A percentile compares a stretch with the other conserved stretches of the same genome.
Evolutionary conservation across 2,888 invertebrate genomes (phyloP).

Genomic region (Ischnura elegans): DNA sequence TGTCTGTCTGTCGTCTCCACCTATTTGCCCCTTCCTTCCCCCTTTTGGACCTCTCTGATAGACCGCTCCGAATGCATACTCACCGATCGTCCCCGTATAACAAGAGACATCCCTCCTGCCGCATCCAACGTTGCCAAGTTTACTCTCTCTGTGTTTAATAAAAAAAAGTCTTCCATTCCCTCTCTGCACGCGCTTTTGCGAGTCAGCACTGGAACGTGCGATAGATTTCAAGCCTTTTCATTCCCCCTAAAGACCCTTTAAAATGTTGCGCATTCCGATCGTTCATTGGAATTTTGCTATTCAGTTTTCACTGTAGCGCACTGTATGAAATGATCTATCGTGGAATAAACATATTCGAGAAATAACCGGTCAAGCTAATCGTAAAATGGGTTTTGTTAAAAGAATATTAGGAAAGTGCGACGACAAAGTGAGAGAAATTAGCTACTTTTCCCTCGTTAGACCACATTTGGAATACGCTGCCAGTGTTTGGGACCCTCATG

Average conservation of each 20-base stretch:
- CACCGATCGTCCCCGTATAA: conserved; percentile 44
- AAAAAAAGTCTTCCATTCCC: background rate
- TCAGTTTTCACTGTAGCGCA: too few species aligned
- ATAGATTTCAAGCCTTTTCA: background rate
- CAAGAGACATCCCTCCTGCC: conserved; percentile 41
- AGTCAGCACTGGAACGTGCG: background rate
- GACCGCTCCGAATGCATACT: conserved; percentile 29
- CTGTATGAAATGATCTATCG: too few species aligned
- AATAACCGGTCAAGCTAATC: too few species aligned
- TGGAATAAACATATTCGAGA: too few species aligned
- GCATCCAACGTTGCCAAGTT: conserved; percentile 20
- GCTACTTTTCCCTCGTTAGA: too few species aligned
- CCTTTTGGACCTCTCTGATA: background rate
- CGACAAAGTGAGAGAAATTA: too few species aligned
- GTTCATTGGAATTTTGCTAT: background rate
- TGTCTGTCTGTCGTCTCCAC: background rate
- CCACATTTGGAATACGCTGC: too few species aligned
- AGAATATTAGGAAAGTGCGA: too few species aligned
- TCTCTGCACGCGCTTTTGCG: background rate
- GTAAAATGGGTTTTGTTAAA: too few species aligned
- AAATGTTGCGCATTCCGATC: background rate
- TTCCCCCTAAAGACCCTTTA: background rate
- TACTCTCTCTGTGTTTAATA: background rate
- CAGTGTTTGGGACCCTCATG: too few species aligned
- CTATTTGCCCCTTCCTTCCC: background rate